Percentiles rank a stretch among this genome's conserved stretches.
These are phyloP conservation scores for Spea hammondii DNA, from an alignment of 2,797 vertebrate species.

Conservation along the genomic window DNA sequence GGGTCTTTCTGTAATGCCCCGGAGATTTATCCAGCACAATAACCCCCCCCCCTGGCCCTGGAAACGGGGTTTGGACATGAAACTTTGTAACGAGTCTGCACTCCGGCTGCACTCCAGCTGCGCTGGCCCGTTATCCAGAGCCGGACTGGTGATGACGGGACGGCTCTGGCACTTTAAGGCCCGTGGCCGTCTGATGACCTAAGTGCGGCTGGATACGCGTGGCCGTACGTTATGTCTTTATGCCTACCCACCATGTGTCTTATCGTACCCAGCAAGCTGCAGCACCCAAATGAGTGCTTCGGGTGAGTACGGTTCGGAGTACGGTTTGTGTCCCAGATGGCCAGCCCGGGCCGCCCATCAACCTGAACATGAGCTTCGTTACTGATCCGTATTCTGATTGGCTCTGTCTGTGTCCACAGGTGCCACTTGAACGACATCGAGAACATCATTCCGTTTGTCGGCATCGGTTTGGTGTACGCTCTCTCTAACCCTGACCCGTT, in stretches of 20 bases:
- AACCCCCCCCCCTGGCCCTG: neutral
- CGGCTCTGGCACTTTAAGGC: too few relatives aligned
- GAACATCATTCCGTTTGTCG: constrained; percentile 84
- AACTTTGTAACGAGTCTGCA: too few relatives aligned
- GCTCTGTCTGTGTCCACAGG: constrained; percentile 60
- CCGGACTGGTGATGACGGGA: too few relatives aligned
- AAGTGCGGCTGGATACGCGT: too few relatives aligned
- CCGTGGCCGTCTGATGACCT: too few relatives aligned
- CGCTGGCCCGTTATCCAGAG: too few relatives aligned
- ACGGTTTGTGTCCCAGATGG: too few relatives aligned
- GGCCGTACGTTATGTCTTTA: too few relatives aligned
- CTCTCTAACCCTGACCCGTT: constrained; percentile 75
- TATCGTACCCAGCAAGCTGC: neutral
- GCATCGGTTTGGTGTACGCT: constrained; percentile 81
- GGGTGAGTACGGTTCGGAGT: too few relatives aligned
- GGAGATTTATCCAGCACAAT: constrained; percentile 1
- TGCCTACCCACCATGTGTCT: neutral
- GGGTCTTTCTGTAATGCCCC: neutral
- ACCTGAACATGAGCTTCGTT: neutral
- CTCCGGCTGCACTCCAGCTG: too few relatives aligned
- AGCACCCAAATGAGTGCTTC: too few relatives aligned
- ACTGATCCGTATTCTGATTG: neutral
- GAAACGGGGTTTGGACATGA: too few relatives aligned
- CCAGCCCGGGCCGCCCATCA: neutral
- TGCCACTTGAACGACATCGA: constrained; percentile 91